A percentile compares a stretch with the other conserved stretches of the same genome.
phyloP scores from a whole-genome alignment of 2,888 invertebrate genomes.

The Pseudococcus longispinus region DNA sequence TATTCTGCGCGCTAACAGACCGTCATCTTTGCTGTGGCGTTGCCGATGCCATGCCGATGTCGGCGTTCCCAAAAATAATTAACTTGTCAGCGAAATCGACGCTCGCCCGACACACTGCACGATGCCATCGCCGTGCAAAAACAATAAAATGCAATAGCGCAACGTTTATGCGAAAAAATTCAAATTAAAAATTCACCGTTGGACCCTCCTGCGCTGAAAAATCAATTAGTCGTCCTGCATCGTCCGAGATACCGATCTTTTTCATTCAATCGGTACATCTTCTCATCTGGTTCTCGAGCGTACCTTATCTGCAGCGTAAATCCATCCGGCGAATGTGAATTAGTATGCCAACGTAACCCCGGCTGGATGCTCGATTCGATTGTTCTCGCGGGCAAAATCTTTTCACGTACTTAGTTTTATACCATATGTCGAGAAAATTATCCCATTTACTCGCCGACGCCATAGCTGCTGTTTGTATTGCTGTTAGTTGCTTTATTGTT shows the following conservation, averaged over 20 bases:
- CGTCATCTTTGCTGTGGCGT: not conserved
- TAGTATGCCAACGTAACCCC: not conserved
- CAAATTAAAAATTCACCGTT: conserved; percentile 13
- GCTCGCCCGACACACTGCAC: not conserved
- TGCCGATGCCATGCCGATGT: not conserved
- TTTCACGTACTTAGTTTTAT: too few species aligned
- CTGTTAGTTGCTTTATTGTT: not conserved
- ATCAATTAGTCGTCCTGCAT: not conserved
- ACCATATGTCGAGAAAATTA: not conserved
- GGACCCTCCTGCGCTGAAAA: not conserved
- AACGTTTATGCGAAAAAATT: conserved; percentile 18
- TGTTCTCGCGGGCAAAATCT: not conserved
- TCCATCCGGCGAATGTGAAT: not conserved
- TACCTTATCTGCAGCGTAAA: not conserved
- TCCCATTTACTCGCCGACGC: not conserved
- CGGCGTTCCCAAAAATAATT: conserved; percentile 20
- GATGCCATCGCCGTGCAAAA: not conserved
- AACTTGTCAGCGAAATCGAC: conserved; percentile 38
- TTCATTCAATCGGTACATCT: not conserved
- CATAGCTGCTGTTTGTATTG: not conserved
- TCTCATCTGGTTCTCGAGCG: not conserved
- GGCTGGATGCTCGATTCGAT: not conserved
- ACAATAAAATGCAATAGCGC: conserved; percentile 17
- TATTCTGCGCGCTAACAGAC: not conserved
- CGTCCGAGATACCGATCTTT: not conserved